Conservation (phyloP, 2,113 vertebrate genomes). For the Eubucco bourcierii region DNA sequence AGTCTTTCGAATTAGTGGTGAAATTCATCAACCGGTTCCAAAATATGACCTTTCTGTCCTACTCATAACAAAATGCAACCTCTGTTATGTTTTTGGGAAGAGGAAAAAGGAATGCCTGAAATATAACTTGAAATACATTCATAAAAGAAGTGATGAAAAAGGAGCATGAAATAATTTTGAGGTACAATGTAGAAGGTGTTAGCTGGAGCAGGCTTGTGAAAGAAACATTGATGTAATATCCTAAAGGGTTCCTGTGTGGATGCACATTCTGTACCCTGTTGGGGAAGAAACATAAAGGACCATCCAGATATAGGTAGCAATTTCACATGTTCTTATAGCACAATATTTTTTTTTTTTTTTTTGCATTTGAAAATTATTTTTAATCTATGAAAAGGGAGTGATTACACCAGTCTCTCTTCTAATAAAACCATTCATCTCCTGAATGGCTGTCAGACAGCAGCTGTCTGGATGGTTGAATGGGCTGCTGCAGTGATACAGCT, state of each 20-base stretch:
- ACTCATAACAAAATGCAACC: background rate
- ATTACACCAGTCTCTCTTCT: background rate
- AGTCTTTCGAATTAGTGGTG: constrained; percentile 51
- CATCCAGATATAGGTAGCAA: background rate
- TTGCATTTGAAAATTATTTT: background rate
- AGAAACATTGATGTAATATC: background rate
- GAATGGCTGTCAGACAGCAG: background rate
- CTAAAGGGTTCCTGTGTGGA: background rate
- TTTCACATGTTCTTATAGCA: background rate
- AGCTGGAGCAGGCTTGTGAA: background rate
- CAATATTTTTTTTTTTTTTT: background rate
- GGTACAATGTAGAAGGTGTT: background rate
- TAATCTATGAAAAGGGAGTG: background rate
- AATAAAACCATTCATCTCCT: background rate
- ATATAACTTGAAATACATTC: background rate
- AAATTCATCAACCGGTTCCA: constrained; percentile 22
- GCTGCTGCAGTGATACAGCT: rapidly evolving
- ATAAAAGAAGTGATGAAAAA: background rate
- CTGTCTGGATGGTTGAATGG: background rate
- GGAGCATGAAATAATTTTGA: background rate
- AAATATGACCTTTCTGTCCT: constrained; percentile 33
- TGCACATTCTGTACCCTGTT: background rate
- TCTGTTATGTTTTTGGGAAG: background rate
- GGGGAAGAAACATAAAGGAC: background rate
- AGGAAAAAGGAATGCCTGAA: background rate